phyloP scores from a whole-genome alignment of 2,113 vertebrate genomes.

The Platanista minor region DNA sequence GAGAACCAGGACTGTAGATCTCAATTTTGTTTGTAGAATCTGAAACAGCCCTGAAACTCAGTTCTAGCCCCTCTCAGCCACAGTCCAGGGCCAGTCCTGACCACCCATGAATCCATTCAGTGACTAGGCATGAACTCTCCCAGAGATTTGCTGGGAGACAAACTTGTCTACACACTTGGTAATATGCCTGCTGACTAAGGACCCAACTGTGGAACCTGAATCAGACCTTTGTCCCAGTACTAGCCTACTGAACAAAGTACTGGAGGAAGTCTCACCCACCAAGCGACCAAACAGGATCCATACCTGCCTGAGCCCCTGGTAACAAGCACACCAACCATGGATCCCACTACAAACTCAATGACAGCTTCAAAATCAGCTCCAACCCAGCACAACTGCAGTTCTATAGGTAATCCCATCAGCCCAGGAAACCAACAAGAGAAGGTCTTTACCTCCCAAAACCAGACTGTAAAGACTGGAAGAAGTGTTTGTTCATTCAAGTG shows the following conservation, averaged over 20 bases:
- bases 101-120: neutral
- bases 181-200: neutral
- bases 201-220: neutral
- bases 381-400: neutral
- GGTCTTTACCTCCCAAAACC: neutral
- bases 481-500: neutral
- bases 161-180: neutral
- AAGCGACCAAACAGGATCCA: neutral
- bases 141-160: neutral
- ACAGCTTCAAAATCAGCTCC: neutral
- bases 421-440: neutral
- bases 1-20: neutral
- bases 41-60: neutral
- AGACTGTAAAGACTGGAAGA: neutral
- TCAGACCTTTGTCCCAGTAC: neutral
- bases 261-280: neutral
- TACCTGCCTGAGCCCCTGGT: neutral
- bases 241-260: neutral
- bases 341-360: neutral
- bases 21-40: neutral
- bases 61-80: neutral
- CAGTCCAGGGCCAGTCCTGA: neutral
- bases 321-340: neutral
- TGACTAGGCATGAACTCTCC: neutral
- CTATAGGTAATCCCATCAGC: neutral